Base-by-base conservation (phyloP, 2,888 invertebrate species). In the Therioaphis trifolii region DNA sequence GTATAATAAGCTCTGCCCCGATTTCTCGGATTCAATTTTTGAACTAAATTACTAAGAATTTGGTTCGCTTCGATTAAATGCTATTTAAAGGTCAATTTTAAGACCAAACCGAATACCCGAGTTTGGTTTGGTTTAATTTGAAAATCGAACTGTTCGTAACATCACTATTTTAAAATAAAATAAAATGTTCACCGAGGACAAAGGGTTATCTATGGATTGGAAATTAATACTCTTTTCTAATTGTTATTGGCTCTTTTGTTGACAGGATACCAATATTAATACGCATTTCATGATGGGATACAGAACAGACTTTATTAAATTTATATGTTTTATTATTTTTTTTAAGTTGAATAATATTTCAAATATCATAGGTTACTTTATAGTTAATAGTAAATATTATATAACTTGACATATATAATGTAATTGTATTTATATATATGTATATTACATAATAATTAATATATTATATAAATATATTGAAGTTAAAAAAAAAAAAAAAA, bases 321-420 rank as follows among this genome's bases (percentile, higher is more conserved):
- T 24, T 61, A 77, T 78, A 66, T 76, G 46, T 58, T 58, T 24
- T 76, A 63, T 24, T 76, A 63, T 66, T 52, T 76, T 35, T 78
- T 5, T 66, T 52, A 52, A 68, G 77, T 78, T 68, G 15, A 66
- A 78, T 78, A 78, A 78, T 35, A 69, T 69, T 68, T 55, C 14
- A 78, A 79, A 69, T 69, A 79, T 24, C 18, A 55, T 69, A 79
- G 78, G 55, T 79, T 79, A 79, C 40, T 69, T 55, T n/a, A 69
- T 15, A 77, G 66, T 78, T 52, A 52, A 52, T 63, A 63, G 66
- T 78, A 68, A 52, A 52, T 63, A 63, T 40, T 74, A 74, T 46
- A 49, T 77, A 74, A 69, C 66, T 78, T 78, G 40, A 58, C 35
- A 74, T 58, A 40, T 58, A 55, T 40, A 40, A 52, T 72, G 52